Evolutionary conservation across 2,113 vertebrate species (phyloP).

Genomic region (Brevimyrus niger): DNA sequence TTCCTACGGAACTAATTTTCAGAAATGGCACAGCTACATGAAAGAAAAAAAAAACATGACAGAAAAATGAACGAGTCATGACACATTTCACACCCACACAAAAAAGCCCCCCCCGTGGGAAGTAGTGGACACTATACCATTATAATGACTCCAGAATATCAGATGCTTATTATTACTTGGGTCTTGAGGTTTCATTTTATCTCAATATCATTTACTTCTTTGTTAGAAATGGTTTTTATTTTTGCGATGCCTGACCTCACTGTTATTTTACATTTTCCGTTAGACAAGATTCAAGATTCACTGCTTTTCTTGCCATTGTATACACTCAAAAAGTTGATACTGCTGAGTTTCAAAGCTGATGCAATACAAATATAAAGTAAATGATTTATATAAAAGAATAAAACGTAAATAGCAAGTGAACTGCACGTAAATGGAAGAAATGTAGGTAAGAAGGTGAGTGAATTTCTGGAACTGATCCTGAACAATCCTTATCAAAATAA

Average conservation of each 20-base stretch:
- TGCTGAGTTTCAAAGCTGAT: neutral
- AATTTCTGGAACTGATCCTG: neutral
- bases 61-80: slow-evolving; percentile 44
- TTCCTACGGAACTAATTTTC: slow-evolving; percentile 48
- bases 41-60: slow-evolving; percentile 44
- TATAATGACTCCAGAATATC: neutral
- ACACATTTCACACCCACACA: slow-evolving; percentile 20
- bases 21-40: slow-evolving; percentile 37
- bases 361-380: neutral
- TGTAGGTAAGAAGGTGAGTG: neutral
- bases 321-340: neutral
- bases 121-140: neutral
- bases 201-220: neutral
- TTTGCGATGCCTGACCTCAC: neutral
- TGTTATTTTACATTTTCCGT: neutral
- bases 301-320: neutral
- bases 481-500: neutral
- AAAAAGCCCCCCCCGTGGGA: neutral
- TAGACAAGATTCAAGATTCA: neutral
- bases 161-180: neutral
- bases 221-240: neutral
- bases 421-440: neutral
- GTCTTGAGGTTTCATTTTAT: neutral
- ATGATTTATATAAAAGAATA: no score
- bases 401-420: neutral